These are phyloP conservation scores for Dendrolimus houi DNA, from an alignment of 2,888 invertebrate genomes.

Conservation along the genomic window DNA sequence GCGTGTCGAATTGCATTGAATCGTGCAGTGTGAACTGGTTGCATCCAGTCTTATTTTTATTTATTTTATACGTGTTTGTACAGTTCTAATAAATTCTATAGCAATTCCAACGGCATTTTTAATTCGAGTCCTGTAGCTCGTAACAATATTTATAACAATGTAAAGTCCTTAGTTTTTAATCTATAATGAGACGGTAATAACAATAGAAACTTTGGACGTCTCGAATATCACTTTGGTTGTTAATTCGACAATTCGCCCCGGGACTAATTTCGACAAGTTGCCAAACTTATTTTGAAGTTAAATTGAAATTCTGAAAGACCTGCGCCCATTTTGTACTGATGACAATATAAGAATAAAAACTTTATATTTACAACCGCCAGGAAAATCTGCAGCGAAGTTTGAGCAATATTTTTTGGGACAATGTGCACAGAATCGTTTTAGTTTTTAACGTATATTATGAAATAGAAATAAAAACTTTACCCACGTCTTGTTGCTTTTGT, in stretches of 20 bases:
- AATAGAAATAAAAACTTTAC: not conserved
- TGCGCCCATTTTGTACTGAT: conserved; percentile 26
- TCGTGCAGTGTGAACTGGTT: too few relatives aligned
- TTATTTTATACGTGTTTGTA: too few relatives aligned
- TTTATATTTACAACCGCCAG: conserved; percentile 15
- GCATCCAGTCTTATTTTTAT: too few relatives aligned
- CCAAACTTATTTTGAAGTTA: conserved; percentile 58
- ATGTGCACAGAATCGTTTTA: conserved; percentile 15
- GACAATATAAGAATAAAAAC: conserved; percentile 27
- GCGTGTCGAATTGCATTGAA: too few relatives aligned
- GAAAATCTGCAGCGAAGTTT: conserved; percentile 19
- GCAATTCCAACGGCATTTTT: too few relatives aligned
- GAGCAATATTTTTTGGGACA: conserved; percentile 14
- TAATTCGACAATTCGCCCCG: conserved; percentile 26
- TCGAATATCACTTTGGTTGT: conserved; percentile 17
- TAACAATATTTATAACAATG: too few relatives aligned
- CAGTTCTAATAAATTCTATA: too few relatives aligned
- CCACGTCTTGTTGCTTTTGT: not conserved
- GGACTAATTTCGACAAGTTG: conserved; percentile 50
- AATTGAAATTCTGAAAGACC: conserved; percentile 56
- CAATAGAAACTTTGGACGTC: conserved; percentile 10
- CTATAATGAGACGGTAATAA: too few relatives aligned
- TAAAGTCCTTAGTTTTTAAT: too few relatives aligned
- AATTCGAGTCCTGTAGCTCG: too few relatives aligned
- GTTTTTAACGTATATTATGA: conserved; percentile 18